These are phyloP conservation scores for Solenodon paradoxus DNA, from an alignment of 2,113 vertebrate species.

Conservation along the genomic window DNA sequence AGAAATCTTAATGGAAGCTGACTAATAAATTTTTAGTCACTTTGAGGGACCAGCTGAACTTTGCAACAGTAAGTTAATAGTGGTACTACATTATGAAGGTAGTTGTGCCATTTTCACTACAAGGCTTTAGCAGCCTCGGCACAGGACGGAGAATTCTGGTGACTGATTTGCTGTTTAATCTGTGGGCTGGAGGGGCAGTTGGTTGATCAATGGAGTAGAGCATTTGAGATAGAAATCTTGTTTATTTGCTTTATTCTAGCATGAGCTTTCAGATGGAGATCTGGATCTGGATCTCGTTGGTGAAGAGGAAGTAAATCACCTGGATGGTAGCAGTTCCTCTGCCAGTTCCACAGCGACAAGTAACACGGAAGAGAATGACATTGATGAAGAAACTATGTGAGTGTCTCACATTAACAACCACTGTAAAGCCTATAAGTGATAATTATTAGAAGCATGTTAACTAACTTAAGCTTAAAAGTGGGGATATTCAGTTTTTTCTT, in stretches of 20 bases:
- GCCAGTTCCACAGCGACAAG: slow-evolving; percentile 98
- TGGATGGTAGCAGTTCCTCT: slow-evolving; percentile 97
- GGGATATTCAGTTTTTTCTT: neutral
- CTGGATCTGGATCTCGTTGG: slow-evolving; percentile 95
- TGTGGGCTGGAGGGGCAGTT: neutral
- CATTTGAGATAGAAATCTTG: slow-evolving; percentile 5
- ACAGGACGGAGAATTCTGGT: neutral
- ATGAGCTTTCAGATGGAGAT: slow-evolving; percentile 96
- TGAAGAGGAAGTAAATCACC: slow-evolving; percentile 94
- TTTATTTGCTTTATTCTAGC: slow-evolving; percentile 72
- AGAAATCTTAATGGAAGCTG: neutral
- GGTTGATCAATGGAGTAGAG: neutral
- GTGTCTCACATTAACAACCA: slow-evolving; percentile 54
- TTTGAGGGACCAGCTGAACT: neutral
- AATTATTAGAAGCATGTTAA: neutral
- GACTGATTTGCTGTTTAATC: neutral
- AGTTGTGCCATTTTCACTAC: neutral
- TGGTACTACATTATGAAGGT: neutral
- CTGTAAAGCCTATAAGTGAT: neutral
- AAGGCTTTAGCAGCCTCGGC: neutral
- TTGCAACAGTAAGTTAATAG: neutral
- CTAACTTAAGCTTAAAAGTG: neutral
- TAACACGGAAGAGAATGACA: slow-evolving; percentile 99
- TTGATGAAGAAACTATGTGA: slow-evolving; percentile 99
- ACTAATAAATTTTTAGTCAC: neutral